Evolutionary conservation across 2,888 invertebrate genomes (phyloP).

Genomic region (Drosophila rubida): DNA sequence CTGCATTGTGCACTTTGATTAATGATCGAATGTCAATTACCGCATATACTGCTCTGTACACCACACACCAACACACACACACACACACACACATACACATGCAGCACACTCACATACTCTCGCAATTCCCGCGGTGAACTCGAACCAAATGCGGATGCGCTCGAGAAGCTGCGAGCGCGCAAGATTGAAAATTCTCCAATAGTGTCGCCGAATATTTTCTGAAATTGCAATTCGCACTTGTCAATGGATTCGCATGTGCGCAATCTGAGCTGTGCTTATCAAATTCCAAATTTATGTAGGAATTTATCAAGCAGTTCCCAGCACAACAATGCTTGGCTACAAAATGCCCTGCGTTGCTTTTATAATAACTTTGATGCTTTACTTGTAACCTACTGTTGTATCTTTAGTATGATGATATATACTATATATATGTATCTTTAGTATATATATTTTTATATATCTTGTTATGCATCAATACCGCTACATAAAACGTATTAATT

Average conservation of each 20-base stretch:
- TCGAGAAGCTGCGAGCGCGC: slow-evolving; percentile 20
- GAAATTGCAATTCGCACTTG: slow-evolving; percentile 10
- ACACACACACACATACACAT: slow-evolving; percentile 18
- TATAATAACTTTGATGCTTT: not conserved
- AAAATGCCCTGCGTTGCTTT: not conserved
- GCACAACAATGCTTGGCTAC: not conserved
- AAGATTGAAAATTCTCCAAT: slow-evolving; percentile 3
- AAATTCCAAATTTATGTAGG: slow-evolving; percentile 6
- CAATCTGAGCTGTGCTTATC: not conserved
- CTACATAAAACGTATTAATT: no score
- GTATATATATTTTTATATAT: no score
- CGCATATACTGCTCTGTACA: slow-evolving; percentile 68
- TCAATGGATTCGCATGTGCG: not conserved
- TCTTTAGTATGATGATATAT: no score
- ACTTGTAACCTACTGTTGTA: no score
- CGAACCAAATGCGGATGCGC: slow-evolving; percentile 34
- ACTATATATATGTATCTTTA: no score
- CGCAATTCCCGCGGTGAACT: slow-evolving; percentile 40
- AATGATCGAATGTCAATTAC: slow-evolving; percentile 85
- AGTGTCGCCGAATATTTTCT: slow-evolving; percentile 27
- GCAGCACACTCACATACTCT: slow-evolving; percentile 10
- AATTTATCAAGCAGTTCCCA: not conserved
- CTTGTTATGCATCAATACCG: no score
- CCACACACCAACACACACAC: slow-evolving; percentile 25
- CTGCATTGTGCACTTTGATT: slow-evolving; percentile 85